phyloP scores from a whole-genome alignment of 2,888 invertebrate species.

The Amorpha juglandis region DNA sequence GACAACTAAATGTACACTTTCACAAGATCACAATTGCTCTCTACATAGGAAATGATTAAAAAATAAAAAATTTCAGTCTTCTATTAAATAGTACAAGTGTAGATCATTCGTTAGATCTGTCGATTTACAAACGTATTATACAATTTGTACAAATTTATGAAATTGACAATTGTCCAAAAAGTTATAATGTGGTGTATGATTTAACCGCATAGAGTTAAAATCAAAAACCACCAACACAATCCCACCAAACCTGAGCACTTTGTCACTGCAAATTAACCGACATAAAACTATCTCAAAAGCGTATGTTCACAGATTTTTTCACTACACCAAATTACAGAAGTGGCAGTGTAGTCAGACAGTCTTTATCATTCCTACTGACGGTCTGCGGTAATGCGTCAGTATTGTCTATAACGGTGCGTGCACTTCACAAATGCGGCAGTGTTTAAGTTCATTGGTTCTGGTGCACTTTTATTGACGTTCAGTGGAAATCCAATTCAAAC shows the following conservation, averaged over 20 bases:
- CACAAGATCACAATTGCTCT: conserved; percentile 49
- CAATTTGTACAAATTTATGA: conserved; percentile 68
- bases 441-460: not conserved
- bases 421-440: no score
- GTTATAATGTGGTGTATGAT: not conserved
- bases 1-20: conserved; percentile 47
- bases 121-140: conserved; percentile 65
- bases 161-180: conserved; percentile 51
- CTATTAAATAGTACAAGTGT: conserved; percentile 71
- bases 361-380: no score
- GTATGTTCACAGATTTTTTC: no score
- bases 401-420: no score
- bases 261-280: no score
- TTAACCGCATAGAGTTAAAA: not conserved
- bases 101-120: conserved; percentile 70
- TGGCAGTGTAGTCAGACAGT: no score
- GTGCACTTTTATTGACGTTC: not conserved
- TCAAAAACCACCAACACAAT: not conserved
- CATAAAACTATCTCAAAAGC: not conserved
- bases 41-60: conserved; percentile 25
- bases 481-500: no score
- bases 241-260: not conserved
- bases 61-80: conserved; percentile 75
- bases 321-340: no score
- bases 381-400: no score